Evolutionary conservation across 2,113 vertebrate genomes (phyloP), one percentile per base, ranked within the genome.

Genomic region (Corythoichthys intestinalis): DNA sequence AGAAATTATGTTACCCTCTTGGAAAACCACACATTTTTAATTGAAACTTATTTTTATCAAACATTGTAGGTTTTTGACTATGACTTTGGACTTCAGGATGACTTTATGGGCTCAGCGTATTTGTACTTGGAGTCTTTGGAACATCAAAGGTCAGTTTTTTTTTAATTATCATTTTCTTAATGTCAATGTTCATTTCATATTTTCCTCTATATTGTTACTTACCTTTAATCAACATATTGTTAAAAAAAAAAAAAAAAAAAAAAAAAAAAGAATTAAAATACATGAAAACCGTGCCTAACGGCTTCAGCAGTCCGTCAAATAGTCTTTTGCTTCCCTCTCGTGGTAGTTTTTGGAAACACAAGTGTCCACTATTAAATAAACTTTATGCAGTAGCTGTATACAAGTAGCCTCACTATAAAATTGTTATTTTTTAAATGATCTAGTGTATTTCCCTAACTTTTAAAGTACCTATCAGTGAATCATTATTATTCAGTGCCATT

Each of bases 11-110:
- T 15, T 10, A 13, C 41, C 4, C 6, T 44, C 41, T 44, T 44
- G 41, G 3, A 44, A 44, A 2, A 44, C 9, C 4, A 44, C 41
- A 44, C 2, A 44, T 44, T 44, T 8, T 8, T 44, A 44, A 44
- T 44, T 44, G 6, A 44, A 44, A 44, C 41, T 7, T 44, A 2
- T 44, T 44, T 44, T 44, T 44, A 44, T 44, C 41, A 44, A 44
- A 44, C 41, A 44, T 4, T 85, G 4, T 80, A 99, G 97, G 97
- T 99, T 61, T 99, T 97, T 91, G 97, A 99, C 85, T 98, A 99
- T 92, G 97, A 98, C 85, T 98, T 99, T 87, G 96, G 97, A 65
- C 90, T 99, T 73, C 97, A 98, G 69, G 97, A 99, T 93, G 97
- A 99, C 81, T 99, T 98, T 59, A 99, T 99, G 93, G 97, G 97